Evolutionary conservation across 1,140 invertebrate species (phyloP).

Genomic region (Eriocheir sinensis): DNA sequence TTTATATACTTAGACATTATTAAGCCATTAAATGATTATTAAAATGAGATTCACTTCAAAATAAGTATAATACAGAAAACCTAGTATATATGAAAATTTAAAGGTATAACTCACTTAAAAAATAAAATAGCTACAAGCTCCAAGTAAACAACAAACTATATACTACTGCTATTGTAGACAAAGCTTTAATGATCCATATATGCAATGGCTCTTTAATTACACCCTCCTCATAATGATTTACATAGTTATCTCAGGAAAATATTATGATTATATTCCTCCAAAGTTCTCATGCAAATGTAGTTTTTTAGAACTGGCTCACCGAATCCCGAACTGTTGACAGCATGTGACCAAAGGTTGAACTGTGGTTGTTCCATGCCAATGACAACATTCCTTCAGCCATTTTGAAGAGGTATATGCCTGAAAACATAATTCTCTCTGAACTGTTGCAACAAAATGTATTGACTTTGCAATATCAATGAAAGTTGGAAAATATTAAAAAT

Average conservation of each 20-base stretch:
- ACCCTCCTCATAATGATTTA: not conserved
- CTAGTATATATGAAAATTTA: not conserved
- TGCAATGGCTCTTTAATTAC: too few relatives aligned
- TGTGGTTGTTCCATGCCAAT: constrained; percentile 62
- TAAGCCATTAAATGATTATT: not conserved
- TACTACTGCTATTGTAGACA: not conserved
- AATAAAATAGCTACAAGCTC: not conserved
- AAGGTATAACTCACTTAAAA: not conserved
- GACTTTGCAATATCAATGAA: too few relatives aligned
- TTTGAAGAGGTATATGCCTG: not conserved
- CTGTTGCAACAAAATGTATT: too few relatives aligned
- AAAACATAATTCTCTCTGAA: not conserved
- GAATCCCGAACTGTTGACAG: constrained; percentile 51
- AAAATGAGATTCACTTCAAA: not conserved
- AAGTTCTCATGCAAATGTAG: not conserved
- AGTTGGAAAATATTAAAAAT: too few relatives aligned
- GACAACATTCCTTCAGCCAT: constrained; percentile 58
- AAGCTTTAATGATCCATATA: not conserved
- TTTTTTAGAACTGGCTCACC: constrained; percentile 29
- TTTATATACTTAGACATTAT: not conserved
- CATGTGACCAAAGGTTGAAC: constrained; percentile 59
- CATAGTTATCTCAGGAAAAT: not conserved
- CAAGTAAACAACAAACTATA: not conserved
- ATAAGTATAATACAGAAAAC: not conserved
- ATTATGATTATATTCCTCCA: not conserved